Conservation (phyloP, 2,888 invertebrate genomes). For the Tiliacea citrago region DNA sequence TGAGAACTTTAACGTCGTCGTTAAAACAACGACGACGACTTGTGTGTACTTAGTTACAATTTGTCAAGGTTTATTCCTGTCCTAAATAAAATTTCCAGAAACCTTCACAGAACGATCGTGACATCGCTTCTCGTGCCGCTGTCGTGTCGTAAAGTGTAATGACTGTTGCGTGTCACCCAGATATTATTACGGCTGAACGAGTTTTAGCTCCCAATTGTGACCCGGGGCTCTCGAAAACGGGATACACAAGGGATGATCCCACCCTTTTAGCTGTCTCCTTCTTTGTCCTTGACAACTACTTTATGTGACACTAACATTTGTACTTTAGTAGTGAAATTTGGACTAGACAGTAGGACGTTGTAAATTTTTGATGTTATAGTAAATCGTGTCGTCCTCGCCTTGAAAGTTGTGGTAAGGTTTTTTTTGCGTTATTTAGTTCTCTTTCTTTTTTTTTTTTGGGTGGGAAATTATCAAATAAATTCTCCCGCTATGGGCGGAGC, state of each 20-base stretch:
- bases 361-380: constrained; percentile 31
- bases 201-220: constrained; percentile 34
- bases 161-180: constrained; percentile 59
- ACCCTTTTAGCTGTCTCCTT: constrained; percentile 36
- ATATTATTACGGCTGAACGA: constrained; percentile 70
- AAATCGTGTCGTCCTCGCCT: constrained; percentile 33
- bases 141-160: constrained; percentile 56
- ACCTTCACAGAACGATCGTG: background rate
- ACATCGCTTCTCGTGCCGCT: constrained; percentile 5
- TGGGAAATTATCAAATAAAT: too few species aligned
- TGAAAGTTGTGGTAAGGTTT: background rate
- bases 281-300: constrained; percentile 40
- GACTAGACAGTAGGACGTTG: constrained; percentile 2
- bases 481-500: too few species aligned
- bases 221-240: constrained; percentile 32
- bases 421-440: too few species aligned
- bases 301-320: constrained; percentile 26
- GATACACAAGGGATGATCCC: constrained; percentile 49
- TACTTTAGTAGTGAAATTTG: constrained; percentile 9
- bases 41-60: background rate
- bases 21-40: too few species aligned
- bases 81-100: background rate
- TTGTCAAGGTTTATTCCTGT: background rate
- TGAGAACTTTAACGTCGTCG: too few species aligned
- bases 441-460: too few species aligned